Evolutionary conservation across 2,888 invertebrate species (phyloP), one percentile per base, ranked within the genome.

Genomic region (Synergus itoensis): DNA sequence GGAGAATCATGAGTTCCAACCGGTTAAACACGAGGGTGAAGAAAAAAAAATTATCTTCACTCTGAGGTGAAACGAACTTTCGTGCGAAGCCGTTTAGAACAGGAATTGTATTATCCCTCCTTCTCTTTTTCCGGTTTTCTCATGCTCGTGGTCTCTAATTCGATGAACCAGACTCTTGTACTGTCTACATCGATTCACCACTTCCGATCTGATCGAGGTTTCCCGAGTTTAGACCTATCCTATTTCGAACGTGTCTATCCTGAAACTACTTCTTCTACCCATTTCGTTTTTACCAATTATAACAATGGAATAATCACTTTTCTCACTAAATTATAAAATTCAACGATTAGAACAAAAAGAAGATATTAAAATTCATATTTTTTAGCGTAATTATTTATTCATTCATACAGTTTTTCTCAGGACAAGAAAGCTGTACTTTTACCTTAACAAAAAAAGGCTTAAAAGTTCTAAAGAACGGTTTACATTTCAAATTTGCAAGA

Each of bases 91-190:
- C 67, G 43, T 45, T 67, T 43, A 67, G 67, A 67, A 67, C 43
- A 18, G 14, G 21, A 67, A 67, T 67, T 45, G 45, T 21, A 67
- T 67, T 67, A 43, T 67, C 21, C 43, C 67, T 40, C 11, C 2
- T 21, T 67, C 14, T 21, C 1, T 11, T 67, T 67, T 45, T 45
- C 1, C 14, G 21, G 14, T 18, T 67, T 67, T 67, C 43, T 67
- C 67, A 45, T 67, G 43, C n/a, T 21, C 60, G 21, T 21, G 41
- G 65, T 41, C 65, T 65, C n/a, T 65, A 65, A 65, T 65, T 65
- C 18, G 41, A 65, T 41, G n/a, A 41, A 36, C 65, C 41, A 18
- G 16, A 36, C 65, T 65, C 41, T 41, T 43, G n/a, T 36, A 11
- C 65, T n/a, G 65, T 41, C 40, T 41, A 18, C 14, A 67, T 45